Base-by-base conservation (phyloP, 2,797 vertebrate genomes). In the Phalanger gymnotis region DNA sequence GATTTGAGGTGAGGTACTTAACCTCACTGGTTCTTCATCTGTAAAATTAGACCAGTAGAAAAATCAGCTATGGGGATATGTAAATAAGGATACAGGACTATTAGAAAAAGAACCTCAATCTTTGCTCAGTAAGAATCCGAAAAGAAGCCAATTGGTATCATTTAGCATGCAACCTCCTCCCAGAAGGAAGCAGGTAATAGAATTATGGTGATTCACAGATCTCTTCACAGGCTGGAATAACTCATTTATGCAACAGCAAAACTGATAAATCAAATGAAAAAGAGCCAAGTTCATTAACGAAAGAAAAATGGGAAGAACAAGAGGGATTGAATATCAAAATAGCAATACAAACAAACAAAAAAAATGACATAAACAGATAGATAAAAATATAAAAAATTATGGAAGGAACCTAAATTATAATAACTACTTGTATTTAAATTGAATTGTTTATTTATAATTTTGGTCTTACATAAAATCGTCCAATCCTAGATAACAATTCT, bases 1-100 rank as follows among this genome's bases (percentile, higher is more conserved):
- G 52, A 54, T 19, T 53, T 12, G n/a, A 81, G 73, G 51, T 90
- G 31, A 54, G 53, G 53, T 54, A 90, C 90, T 90, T 54, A 90
- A 52, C 90, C 90, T 53, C 90, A 30, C 90, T 90, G 90, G 53
- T 90, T 90, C 90, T 54, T 90, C 90, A 53, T 90, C 90, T 90
- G 51, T 53, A 54, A 90, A 90, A 90, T 53, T 53, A 90, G 90
- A 34, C 11, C 31, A 11, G 52, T 47, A 81, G 40, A 81, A 81
- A 47, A 81, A 47, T 81, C n/a, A 81, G 40, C 73, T 81, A 47
- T 25, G 73, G 73, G 73, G 73, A 81, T 81, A 81, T 81, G 73
- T 47, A 81, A 81, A 81, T 81, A 81, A 81, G 73, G 73, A 81
- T 47, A 47, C 19, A 81, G 73, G 3, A 3, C 40, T 47, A 47